phyloP scores from a whole-genome alignment of 2,888 invertebrate species.

The Aphidius colemani region DNA sequence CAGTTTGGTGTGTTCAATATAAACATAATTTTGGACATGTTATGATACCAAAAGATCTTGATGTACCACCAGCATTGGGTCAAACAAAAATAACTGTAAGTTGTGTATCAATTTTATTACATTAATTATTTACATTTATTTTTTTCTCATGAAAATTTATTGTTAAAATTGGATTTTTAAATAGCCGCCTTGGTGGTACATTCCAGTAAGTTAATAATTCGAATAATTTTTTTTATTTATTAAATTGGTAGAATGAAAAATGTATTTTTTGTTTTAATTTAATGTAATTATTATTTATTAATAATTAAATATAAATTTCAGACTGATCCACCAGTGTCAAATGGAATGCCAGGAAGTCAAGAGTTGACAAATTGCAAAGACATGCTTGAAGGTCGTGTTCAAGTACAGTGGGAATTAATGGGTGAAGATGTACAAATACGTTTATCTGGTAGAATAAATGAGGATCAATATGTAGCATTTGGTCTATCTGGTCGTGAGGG shows the following conservation, averaged over 20 bases:
- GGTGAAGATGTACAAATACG: constrained; percentile 78
- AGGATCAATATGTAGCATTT: constrained; percentile 88
- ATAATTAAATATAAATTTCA: constrained; percentile 75
- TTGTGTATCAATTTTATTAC: constrained; percentile 31
- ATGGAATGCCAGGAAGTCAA: constrained; percentile 25
- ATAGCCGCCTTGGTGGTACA: constrained; percentile 92
- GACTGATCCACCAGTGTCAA: constrained; percentile 62
- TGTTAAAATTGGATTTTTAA: constrained; percentile 3
- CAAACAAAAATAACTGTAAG: constrained; percentile 90
- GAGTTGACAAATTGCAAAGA: constrained; percentile 79
- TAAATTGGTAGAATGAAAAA: not conserved
- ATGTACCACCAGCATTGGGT: constrained; percentile 87
- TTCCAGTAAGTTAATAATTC: constrained; percentile 77
- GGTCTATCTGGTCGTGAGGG: constrained; percentile 81
- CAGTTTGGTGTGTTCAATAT: constrained; percentile 90
- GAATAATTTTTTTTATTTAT: not conserved
- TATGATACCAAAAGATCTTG: constrained; percentile 81
- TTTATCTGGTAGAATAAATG: constrained; percentile 76
- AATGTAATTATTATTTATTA: no score
- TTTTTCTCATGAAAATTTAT: constrained; percentile 30
- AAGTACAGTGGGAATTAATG: constrained; percentile 85
- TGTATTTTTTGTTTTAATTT: constrained; percentile 15
- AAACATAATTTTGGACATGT: constrained; percentile 91
- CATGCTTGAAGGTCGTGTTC: constrained; percentile 78
- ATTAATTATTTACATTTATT: constrained; percentile 15